Conservation (phyloP, 2,888 invertebrate genomes). For the Drosophila koepferae region DNA sequence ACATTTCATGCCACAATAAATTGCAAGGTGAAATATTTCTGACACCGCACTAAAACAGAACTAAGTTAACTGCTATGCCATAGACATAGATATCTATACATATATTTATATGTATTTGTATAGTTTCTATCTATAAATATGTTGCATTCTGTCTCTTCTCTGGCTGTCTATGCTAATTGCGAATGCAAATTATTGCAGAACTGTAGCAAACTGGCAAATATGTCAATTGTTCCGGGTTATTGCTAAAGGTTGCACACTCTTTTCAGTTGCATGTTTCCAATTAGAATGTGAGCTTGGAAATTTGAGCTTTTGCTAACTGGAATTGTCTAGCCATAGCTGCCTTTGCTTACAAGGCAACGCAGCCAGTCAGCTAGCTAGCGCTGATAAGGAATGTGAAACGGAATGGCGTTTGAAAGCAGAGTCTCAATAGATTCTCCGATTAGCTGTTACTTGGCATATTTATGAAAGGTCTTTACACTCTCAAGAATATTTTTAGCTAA, state of each 20-base stretch:
- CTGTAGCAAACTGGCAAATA: conserved; percentile 27
- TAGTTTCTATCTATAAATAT: conserved; percentile 21
- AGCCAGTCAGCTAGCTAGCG: neutral
- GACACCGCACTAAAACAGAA: conserved; percentile 4
- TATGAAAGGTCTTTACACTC: conserved; percentile 4
- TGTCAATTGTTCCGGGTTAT: conserved; percentile 48
- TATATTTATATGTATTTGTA: neutral
- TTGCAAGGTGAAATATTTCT: conserved; percentile 63
- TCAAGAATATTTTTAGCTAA: neutral
- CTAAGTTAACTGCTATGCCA: neutral
- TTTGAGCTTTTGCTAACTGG: neutral
- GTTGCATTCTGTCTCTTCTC: conserved; percentile 19
- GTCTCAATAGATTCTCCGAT: conserved; percentile 5
- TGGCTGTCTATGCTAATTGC: conserved; percentile 40
- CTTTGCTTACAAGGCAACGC: neutral
- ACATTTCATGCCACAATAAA: conserved; percentile 76
- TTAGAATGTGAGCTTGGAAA: conserved; percentile 1
- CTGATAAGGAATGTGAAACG: conserved; percentile 11
- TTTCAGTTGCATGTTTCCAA: neutral
- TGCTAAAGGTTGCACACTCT: conserved; percentile 26
- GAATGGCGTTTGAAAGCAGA: conserved; percentile 6
- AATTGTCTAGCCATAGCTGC: neutral
- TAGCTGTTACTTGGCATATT: conserved; percentile 7
- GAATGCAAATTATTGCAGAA: conserved; percentile 39
- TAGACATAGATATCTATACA: neutral